Evolutionary conservation across 2,888 invertebrate species (phyloP), one percentile per base, ranked within the genome.

Genomic region (Rhogogaster chlorosoma): DNA sequence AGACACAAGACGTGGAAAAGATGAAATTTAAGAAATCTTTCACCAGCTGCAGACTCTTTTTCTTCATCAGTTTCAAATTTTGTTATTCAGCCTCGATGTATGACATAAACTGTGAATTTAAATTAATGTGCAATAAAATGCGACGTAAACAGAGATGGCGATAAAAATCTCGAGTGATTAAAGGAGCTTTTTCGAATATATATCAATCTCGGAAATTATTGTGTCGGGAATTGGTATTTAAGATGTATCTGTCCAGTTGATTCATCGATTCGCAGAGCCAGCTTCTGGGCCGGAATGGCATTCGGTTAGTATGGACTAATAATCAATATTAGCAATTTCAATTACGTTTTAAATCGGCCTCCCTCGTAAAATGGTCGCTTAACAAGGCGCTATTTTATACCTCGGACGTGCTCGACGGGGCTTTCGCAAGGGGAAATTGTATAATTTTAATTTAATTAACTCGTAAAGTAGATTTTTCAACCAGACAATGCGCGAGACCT

Each of bases 341-440:
- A 89, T 89, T 89, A 89, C 87, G 88, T 89, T 87, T 89, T 85
- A 88, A 89, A 89, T 89, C 87, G 88, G 86, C n/a, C 87, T 84
- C 84, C 87, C 88, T 88, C 89, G 87, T 89, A 88, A 89, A 89
- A 87, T 83, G 85, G 84, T 75, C 77, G 83, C 84, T 85, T 87
- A 86, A 77, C 77, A 53, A 77, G 77, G 77, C 77, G 77, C 53
- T 77, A 77, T 77, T 77, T 77, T 77, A 77, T 77, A 77, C 77
- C 53, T 77, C 77, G 77, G 26, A 77, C 77, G 77, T 77, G 77
- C 77, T 29, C 53, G 49, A 42, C 9, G 53, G 26, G 38, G 36
- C 77, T 77, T 53, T 77, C 77, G 77, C 53, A 73, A 38, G 38
- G 71, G 22, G 71, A 73, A 73, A 42, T 49, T 49, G 77, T 77